Percentiles rank a stretch among this genome's conserved stretches.
Conservation (phyloP, 1,140 invertebrate genomes). For the Bombus pascuorum region DNA sequence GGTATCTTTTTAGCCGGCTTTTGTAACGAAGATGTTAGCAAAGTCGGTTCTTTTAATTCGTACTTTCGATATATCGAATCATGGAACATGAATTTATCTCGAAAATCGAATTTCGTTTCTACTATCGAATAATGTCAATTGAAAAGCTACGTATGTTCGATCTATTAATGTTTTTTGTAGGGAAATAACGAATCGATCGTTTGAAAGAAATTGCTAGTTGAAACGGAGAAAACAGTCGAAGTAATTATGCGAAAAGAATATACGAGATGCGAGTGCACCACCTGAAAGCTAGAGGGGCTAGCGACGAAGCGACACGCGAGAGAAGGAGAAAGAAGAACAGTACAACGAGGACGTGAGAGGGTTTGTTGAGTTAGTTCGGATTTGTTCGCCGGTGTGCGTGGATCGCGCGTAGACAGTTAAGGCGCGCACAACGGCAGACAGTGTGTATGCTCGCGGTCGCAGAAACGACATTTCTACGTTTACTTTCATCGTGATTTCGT, state of each 20-base stretch:
- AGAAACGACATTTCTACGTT: conserved; percentile 10
- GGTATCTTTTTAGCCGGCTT: background rate
- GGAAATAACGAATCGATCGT: background rate
- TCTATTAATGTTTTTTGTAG: too few relatives aligned
- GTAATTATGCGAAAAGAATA: background rate
- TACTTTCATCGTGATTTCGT: conserved; percentile 24
- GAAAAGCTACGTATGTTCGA: background rate
- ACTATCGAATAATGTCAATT: background rate
- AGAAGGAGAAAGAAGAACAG: conserved; percentile 46
- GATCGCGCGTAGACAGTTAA: conserved; percentile 60
- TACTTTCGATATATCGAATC: conserved; percentile 19
- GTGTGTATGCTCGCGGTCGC: conserved; percentile 31
- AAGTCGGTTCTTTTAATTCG: background rate
- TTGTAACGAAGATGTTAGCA: background rate
- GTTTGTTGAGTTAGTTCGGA: conserved; percentile 74
- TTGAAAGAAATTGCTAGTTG: background rate
- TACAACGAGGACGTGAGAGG: conserved; percentile 43
- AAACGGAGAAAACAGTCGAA: too few relatives aligned
- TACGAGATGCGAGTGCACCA: conserved; percentile 29
- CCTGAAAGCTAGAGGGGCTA: conserved; percentile 56
- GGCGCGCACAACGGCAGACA: conserved; percentile 37
- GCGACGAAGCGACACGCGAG: background rate
- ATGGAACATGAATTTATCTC: background rate
- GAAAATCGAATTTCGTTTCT: background rate
- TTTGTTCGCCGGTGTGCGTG: conserved; percentile 71